Base-by-base conservation (phyloP, 1,140 invertebrate genomes). In the Ceratosolen fusciceps region DNA sequence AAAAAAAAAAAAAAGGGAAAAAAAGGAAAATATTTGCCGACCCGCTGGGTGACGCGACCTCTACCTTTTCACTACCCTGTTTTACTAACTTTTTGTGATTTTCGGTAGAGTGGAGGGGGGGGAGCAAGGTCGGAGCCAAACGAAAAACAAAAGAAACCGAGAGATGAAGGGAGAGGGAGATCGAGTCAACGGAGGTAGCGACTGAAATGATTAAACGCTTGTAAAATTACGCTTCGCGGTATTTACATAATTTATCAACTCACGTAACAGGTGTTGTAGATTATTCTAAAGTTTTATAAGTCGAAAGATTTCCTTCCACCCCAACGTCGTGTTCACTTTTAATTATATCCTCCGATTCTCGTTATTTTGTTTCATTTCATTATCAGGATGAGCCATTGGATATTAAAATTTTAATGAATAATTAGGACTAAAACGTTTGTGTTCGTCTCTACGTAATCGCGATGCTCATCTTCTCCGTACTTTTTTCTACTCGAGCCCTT, bases 191-290 rank as follows among this genome's bases (percentile, higher is more conserved):
- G 5, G 9, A 70, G 24, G 8, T n/a, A 37, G 24, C 19, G 8
- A 9, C 1, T 3, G 31, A 60, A 65, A 65, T n/a, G 34, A 37
- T 3, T n/a, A 65, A 65, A n/a, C 14, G n/a, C 60, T 37, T 65
- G 60, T 65, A 37, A 65, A n/a, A n/a, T n/a, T 65, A 37, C 0
- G 5, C n/a, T 65, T n/a, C 7, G 5, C 0, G 14, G 1, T 65
- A 65, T 65, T 65, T 65, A 7, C 31, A 65, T 65, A 65, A 60
- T 37, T 65, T 65, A 65, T 34, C 16, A 37, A 16, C 31, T 65
- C 12, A 34, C 31, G 14, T 5, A 34, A 65, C 60, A n/a, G 31
- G 31, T 65, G 60, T 10, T n/a, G 9, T 31, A 37, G 21, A n/a
- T 65, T 37, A 65, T 37, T 37, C 31, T n/a, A 10, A 65, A n/a